These are phyloP conservation scores for Incurvaria masculella DNA, from an alignment of 2,888 invertebrate genomes.

Conservation along the genomic window DNA sequence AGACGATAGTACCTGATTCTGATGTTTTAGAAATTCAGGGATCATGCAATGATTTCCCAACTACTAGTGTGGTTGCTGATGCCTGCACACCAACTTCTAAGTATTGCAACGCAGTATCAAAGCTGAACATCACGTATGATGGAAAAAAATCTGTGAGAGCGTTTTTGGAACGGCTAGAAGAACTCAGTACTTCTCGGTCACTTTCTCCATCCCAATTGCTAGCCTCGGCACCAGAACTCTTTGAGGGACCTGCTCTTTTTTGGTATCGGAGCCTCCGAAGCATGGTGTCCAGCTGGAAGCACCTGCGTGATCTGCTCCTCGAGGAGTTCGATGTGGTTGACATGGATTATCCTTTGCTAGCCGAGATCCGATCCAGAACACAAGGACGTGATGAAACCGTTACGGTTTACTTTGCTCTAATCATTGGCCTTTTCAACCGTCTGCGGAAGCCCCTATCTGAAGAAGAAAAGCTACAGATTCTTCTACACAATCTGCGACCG, in stretches of 20 bases:
- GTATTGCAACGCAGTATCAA: not conserved
- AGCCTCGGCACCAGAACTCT: not conserved
- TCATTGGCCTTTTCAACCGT: no score
- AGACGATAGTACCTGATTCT: no score
- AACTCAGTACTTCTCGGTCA: not conserved
- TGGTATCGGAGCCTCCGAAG: not conserved
- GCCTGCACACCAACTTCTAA: no score
- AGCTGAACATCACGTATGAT: not conserved
- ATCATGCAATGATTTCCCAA: no score
- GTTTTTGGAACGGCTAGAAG: not conserved
- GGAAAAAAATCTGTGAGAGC: not conserved
- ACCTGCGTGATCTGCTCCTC: not conserved
- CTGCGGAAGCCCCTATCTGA: no score
- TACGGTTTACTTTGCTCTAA: no score
- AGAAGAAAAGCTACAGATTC: no score
- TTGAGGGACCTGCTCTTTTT: not conserved
- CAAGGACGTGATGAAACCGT: not conserved
- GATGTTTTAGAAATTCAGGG: no score
- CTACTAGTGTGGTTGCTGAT: no score
- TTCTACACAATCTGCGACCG: no score
- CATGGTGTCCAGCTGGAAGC: not conserved
- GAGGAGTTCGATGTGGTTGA: not conserved
- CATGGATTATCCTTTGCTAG: not conserved
- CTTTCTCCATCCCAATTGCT: not conserved
- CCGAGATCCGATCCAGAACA: not conserved